These are phyloP conservation scores for Lasius platythorax DNA, from an alignment of 2,888 invertebrate species.

Conservation along the genomic window DNA sequence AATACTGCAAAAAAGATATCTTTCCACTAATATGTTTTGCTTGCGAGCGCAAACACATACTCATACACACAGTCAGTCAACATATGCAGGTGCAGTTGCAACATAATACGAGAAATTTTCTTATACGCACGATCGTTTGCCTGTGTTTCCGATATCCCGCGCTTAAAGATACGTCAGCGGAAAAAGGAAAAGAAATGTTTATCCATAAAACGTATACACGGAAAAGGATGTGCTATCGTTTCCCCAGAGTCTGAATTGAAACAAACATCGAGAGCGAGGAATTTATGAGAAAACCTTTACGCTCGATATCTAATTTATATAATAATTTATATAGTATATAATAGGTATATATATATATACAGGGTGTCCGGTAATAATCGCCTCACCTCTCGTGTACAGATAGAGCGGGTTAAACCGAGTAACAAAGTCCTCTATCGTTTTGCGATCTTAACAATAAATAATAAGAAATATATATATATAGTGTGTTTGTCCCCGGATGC, in stretches of 20 bases:
- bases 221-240: constrained; percentile 27
- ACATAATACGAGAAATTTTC: neutral
- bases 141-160: neutral
- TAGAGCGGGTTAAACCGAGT: too few species aligned
- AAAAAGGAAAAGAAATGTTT: constrained; percentile 26
- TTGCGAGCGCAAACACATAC: neutral
- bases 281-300: neutral
- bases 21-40: neutral
- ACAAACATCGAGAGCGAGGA: neutral
- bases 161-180: constrained; percentile 17
- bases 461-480: neutral
- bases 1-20: neutral
- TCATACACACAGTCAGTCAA: neutral
- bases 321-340: neutral
- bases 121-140: neutral
- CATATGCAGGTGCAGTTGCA: neutral
- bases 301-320: neutral
- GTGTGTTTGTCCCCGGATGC: too few species aligned
- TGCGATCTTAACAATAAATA: too few species aligned
- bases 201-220: constrained; percentile 7
- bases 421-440: too few species aligned
- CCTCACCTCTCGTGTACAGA: too few species aligned
- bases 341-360: neutral
- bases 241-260: neutral
- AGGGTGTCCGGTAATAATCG: too few species aligned